Evolutionary conservation across 2,888 invertebrate species (phyloP).

Genomic region (Seladonia tumulorum): DNA sequence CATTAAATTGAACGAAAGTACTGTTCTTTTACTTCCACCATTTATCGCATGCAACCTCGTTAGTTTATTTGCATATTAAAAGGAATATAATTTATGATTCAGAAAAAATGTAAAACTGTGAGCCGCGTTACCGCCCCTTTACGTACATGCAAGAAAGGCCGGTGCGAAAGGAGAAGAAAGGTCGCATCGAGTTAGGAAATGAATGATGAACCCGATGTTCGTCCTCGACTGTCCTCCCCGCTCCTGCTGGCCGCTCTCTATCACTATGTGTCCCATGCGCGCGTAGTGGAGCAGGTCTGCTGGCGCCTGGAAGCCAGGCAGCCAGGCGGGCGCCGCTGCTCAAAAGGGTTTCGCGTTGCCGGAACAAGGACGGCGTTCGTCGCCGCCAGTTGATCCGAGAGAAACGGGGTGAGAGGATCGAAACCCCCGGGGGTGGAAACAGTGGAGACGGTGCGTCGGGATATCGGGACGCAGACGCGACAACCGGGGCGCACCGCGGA

Average conservation of each 20-base stretch:
- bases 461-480: slow-evolving; percentile 55
- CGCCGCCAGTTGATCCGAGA: slow-evolving; percentile 57
- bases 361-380: slow-evolving; percentile 65
- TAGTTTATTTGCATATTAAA: no score
- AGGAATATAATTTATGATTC: neutral
- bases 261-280: slow-evolving; percentile 29
- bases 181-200: slow-evolving; percentile 67
- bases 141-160: slow-evolving; percentile 13
- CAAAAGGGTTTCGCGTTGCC: slow-evolving; percentile 79
- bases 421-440: slow-evolving; percentile 32
- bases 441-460: slow-evolving; percentile 32
- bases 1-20: no score
- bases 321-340: slow-evolving; percentile 83
- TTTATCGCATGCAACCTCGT: no score
- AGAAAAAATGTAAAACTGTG: neutral
- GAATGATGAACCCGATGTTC: slow-evolving; percentile 71
- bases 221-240: slow-evolving; percentile 55
- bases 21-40: no score
- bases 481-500: slow-evolving; percentile 2
- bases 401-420: slow-evolving; percentile 46
- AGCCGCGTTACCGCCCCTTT: neutral
- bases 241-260: neutral
- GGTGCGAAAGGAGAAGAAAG: slow-evolving; percentile 40
- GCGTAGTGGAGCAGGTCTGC: slow-evolving; percentile 78
- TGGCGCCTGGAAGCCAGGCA: slow-evolving; percentile 83